Percentiles rank a stretch among this genome's conserved stretches.
phyloP scores from a whole-genome alignment of 2,113 vertebrate genomes.

The Dascyllus trimaculatus region DNA sequence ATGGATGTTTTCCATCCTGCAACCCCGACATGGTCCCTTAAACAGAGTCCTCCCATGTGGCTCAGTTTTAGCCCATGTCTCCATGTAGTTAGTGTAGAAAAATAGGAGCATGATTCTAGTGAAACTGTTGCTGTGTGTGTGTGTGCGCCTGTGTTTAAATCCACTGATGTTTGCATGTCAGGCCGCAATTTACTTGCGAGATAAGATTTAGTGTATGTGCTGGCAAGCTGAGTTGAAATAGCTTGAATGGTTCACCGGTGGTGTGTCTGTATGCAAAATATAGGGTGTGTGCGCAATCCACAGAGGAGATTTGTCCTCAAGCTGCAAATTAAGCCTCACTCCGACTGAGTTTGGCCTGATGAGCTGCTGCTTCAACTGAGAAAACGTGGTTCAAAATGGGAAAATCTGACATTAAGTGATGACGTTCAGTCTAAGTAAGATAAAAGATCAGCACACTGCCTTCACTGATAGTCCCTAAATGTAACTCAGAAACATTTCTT shows the following conservation, averaged over 20 bases:
- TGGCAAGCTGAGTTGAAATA: constrained; percentile 14
- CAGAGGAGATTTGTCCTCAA: neutral
- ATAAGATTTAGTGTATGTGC: neutral
- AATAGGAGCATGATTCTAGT: constrained; percentile 37
- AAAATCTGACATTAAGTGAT: neutral
- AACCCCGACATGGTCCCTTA: constrained; percentile 10
- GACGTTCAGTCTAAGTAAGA: neutral
- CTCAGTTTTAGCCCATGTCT: constrained; percentile 39
- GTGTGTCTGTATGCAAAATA: constrained; percentile 23
- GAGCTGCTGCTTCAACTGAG: neutral
- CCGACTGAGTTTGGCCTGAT: neutral
- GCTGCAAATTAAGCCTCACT: neutral
- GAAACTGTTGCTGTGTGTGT: neutral
- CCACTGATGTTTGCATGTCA: constrained; percentile 44
- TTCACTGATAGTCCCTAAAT: neutral
- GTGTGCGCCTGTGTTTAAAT: neutral
- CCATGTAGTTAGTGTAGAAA: constrained; percentile 11
- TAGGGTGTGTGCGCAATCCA: neutral
- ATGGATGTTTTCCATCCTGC: constrained; percentile 39
- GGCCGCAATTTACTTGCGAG: constrained; percentile 12
- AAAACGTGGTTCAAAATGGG: neutral
- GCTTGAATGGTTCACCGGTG: neutral
- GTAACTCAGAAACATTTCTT: constrained; percentile 5
- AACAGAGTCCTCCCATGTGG: constrained; percentile 30
- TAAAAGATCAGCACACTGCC: neutral